Percentiles rank a stretch among this genome's conserved stretches.
Conservation (phyloP, 2,113 vertebrate genomes). For the Kryptolebias marmoratus region DNA sequence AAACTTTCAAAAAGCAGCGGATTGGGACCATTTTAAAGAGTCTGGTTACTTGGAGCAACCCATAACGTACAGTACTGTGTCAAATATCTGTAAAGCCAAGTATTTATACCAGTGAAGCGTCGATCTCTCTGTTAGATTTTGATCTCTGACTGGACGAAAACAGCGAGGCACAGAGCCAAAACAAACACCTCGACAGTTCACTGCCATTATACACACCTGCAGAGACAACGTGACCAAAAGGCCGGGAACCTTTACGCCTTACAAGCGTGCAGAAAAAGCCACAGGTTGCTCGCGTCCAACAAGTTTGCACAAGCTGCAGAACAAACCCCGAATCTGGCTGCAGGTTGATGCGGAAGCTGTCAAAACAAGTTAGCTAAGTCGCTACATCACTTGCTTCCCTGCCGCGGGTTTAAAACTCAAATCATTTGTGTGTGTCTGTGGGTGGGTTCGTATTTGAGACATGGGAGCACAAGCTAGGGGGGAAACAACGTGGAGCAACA, state of each 20-base stretch:
- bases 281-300: background rate
- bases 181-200: background rate
- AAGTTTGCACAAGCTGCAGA: conserved; percentile 10
- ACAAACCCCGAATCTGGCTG: conserved; percentile 13
- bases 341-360: conserved; percentile 63
- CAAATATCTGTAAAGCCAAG: no score
- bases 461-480: background rate
- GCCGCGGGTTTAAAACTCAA: background rate
- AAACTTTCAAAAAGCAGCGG: no score
- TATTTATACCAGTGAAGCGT: no score
- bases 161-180: conserved; percentile 4
- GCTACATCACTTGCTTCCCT: conserved; percentile 6
- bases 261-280: background rate
- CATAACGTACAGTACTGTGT: no score
- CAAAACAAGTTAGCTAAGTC: conserved; percentile 23
- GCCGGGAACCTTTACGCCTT: background rate
- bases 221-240: background rate
- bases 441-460: background rate
- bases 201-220: background rate
- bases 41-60: no score
- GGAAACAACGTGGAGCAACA: conserved; percentile 40
- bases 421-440: no score
- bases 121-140: no score
- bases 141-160: no score
- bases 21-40: no score